A percentile compares a stretch with the other conserved stretches of the same genome.
phyloP scores from a whole-genome alignment of 2,113 vertebrate genomes.

The Noctilio leporinus region DNA sequence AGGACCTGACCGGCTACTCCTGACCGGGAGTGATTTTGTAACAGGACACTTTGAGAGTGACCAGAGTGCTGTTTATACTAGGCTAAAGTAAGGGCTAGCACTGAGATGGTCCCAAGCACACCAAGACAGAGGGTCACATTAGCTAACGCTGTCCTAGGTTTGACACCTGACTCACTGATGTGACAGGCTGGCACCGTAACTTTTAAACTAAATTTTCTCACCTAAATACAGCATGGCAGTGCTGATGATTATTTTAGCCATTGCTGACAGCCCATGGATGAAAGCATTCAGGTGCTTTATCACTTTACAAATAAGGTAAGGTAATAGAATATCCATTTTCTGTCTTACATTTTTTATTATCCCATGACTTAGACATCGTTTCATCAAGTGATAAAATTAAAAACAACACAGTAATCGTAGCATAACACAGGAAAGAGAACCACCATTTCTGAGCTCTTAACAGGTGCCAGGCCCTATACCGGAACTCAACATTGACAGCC shows the following conservation, averaged over 20 bases:
- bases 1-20: not conserved
- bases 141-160: not conserved
- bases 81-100: not conserved
- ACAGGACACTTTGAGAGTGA: not conserved
- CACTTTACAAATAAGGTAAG: not conserved
- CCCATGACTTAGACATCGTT: not conserved
- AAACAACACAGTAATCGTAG: not conserved
- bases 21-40: not conserved
- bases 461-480: not conserved
- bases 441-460: not conserved
- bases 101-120: not conserved
- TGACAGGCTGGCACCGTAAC: not conserved
- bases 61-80: not conserved
- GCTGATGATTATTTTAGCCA: not conserved
- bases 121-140: not conserved
- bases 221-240: not conserved
- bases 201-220: not conserved
- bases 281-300: not conserved
- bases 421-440: not conserved
- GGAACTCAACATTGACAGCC: not conserved
- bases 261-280: not conserved
- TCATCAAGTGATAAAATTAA: not conserved
- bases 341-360: not conserved
- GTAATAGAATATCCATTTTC: not conserved
- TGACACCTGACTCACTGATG: not conserved